phyloP scores from a whole-genome alignment of 2,797 vertebrate species.

The Gymnothorax reevesii region DNA sequence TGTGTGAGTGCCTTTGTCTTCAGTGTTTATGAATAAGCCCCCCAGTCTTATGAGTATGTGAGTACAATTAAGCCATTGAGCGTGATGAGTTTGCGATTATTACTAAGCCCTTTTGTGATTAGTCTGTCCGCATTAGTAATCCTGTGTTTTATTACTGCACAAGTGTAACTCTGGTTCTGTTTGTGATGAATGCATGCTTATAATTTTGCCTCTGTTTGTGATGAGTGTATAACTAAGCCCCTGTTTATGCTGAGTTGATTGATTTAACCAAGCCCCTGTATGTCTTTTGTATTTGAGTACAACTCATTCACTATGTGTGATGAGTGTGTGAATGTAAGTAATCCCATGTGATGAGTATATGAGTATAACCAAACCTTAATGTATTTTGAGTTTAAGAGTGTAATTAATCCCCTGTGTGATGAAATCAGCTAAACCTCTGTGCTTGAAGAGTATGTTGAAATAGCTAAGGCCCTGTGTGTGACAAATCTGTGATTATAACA shows the following conservation, averaged over 20 bases:
- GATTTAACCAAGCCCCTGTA: no score
- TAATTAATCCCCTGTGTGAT: background rate
- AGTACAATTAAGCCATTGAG: background rate
- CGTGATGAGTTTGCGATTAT: slow-evolving; percentile 1
- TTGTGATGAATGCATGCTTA: background rate
- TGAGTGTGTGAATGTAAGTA: slow-evolving; percentile 41
- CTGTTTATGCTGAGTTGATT: no score
- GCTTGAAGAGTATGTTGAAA: background rate
- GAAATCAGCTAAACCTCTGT: background rate
- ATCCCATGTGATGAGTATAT: background rate
- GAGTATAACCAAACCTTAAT: slow-evolving; percentile 31
- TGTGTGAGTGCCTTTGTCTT: background rate
- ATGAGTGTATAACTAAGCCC: no score
- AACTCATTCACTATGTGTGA: slow-evolving; percentile 18
- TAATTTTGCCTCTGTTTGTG: no score
- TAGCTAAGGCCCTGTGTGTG: slow-evolving; percentile 31
- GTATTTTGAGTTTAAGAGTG: slow-evolving; percentile 29
- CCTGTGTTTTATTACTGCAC: background rate
- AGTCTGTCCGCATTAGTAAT: background rate
- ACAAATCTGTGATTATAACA: slow-evolving; percentile 30
- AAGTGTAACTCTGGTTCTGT: background rate
- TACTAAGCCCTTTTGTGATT: background rate
- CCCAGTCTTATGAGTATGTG: background rate
- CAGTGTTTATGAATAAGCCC: background rate
- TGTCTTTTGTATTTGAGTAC: no score